Evolutionary conservation across 1,140 invertebrate species (phyloP), one percentile per base, ranked within the genome.

Genomic region (Drosophila ambigua): DNA sequence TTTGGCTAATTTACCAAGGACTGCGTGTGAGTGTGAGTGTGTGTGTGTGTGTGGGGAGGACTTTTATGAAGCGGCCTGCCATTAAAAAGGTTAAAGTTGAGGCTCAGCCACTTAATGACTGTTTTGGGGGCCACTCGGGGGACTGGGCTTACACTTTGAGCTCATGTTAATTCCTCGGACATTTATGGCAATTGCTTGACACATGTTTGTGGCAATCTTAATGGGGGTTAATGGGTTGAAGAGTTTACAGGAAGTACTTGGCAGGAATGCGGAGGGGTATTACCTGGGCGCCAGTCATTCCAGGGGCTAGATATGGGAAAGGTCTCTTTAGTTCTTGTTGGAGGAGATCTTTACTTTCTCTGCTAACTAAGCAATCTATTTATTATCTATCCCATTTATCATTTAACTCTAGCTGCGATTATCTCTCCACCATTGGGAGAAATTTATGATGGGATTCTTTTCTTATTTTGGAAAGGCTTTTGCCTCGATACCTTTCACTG

Each of bases 11-110:
- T 76, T 58, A 16, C 50, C 43, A 57, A 44, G 66, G 64, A 20
- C 20, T 20, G 20, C 20, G 20, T 20, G 20, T 20, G 39, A 44
- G 31, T 45, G 48, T 11, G n/a, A n/a, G 61, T 48, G 50, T 35
- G 48, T 43, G 44, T 28, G 51, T 41, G 16, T 23, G 31, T 41
- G n/a, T 39, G 45, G 31, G 16, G 43, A 48, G 63, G 24, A 45
- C 13, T 69, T 77, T 82, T 72, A 84, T 71, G 74, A 53, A 62
- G 63, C 69, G 77, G 72, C 24, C 62, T 53, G 53, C 61, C 74
- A 85, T 85, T 87, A 85, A 85, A 87, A 87, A 78, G 83, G 82
- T 87, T 85, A 87, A 82, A 87, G 81, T 87, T 85, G 78, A 82
- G 74, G 62, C 64, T 71, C 45, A 71, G 67, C 35, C 61, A 49